Evolutionary conservation across 2,888 invertebrate species (phyloP).

Genomic region (Glyphotaelius pellucidus): DNA sequence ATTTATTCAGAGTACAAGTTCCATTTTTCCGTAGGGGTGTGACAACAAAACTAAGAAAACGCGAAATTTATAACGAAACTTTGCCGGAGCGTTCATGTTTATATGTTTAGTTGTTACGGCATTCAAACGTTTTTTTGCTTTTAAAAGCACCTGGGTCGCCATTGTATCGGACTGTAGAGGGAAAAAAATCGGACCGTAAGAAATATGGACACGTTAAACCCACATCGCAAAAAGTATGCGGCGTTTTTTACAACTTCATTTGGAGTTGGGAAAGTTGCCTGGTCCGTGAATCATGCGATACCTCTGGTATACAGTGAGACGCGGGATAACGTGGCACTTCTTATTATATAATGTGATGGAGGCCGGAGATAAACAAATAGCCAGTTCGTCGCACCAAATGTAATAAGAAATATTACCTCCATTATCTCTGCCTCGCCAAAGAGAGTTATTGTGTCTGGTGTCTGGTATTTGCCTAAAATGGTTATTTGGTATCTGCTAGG

Average conservation of each 20-base stretch:
- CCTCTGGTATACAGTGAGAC: neutral
- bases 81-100: neutral
- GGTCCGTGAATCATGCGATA: conserved; percentile 54
- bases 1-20: neutral
- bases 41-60: neutral
- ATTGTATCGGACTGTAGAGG: conserved; percentile 28
- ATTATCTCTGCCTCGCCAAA: neutral
- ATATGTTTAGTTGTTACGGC: neutral
- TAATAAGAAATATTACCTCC: neutral
- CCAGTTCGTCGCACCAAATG: neutral
- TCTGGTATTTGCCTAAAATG: neutral
- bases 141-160: conserved; percentile 41
- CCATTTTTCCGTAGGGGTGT: neutral
- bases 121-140: conserved; percentile 19
- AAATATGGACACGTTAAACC: conserved; percentile 38
- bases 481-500: neutral
- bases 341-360: neutral
- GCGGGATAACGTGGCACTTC: neutral
- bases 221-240: conserved; percentile 56
- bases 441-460: neutral
- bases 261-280: conserved; percentile 55
- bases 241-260: conserved; percentile 62
- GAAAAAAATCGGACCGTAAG: conserved; percentile 24
- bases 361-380: neutral
- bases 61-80: conserved; percentile 3